Conservation (phyloP, 1,140 invertebrate species). For the Mya arenaria region DNA sequence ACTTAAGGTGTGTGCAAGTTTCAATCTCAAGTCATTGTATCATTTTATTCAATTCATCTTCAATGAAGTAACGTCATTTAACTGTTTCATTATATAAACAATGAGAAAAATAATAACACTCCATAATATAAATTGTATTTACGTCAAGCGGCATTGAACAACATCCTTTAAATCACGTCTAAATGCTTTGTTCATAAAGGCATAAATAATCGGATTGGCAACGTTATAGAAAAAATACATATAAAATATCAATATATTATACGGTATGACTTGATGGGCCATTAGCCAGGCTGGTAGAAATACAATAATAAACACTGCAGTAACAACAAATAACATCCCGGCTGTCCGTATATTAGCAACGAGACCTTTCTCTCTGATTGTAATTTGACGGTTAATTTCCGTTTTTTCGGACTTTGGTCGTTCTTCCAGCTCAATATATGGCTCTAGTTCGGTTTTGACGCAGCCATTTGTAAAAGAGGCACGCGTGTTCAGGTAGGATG, state of each 20-base stretch:
- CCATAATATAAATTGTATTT: too few species aligned
- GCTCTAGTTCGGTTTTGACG: constrained; percentile 44
- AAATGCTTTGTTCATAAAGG: constrained; percentile 79
- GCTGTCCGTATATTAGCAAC: constrained; percentile 75
- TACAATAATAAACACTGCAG: constrained; percentile 74
- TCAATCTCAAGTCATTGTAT: too few species aligned
- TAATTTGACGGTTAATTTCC: constrained; percentile 26
- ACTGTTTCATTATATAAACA: too few species aligned
- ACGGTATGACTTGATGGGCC: constrained; percentile 56
- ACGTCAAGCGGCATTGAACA: constrained; percentile 45
- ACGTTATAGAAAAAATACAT: constrained; percentile 78
- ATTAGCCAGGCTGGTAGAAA: constrained; percentile 72
- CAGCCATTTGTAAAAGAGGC: constrained; percentile 56
- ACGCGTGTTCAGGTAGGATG: constrained; percentile 48
- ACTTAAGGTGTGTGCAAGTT: too few species aligned
- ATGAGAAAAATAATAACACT: too few species aligned
- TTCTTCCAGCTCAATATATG: constrained; percentile 25
- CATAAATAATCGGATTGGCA: constrained; percentile 78
- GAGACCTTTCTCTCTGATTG: constrained; percentile 58
- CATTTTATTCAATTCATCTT: too few species aligned
- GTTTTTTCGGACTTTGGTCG: constrained; percentile 39
- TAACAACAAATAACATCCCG: constrained; percentile 77
- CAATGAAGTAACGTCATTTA: too few species aligned
- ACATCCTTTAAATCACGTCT: constrained; percentile 62
- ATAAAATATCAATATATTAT: constrained; percentile 71